Base-by-base conservation (phyloP, 2,113 vertebrate genomes). In the Brachypodius melanocephalos region DNA sequence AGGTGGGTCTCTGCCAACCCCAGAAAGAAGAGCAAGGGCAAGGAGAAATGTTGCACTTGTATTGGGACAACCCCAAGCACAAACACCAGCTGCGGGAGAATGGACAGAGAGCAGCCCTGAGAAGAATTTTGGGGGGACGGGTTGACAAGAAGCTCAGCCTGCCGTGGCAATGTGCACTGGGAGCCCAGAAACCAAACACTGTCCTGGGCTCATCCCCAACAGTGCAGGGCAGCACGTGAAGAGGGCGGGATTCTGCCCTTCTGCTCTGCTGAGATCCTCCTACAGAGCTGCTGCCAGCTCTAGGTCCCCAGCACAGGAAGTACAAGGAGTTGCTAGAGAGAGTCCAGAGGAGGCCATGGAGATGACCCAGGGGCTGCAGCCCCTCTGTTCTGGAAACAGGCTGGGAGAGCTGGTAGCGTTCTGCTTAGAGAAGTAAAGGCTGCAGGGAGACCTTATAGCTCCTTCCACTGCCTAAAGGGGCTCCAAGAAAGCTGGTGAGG, bases 81-180 rank as follows among this genome's bases (percentile, higher is more conserved):
- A 72, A 72, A 57, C 31, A 52, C n/a, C 15, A 9, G 9, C 21
- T 49, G 20, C 17, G 8, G 19, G 5, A 46, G 42, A 55, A 57
- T 26, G 57, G 57, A 34, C 48, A 8, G 34, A 48, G 42, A 36
- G 31, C 34, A 79, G 66, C 14, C 29, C 57, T 17, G 48, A 12
- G 40, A 69, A 87, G 24, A 8, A 48, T 29, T 6, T 32, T 46
- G 6, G 19, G n/a, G 8, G 4, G 5, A 16, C 31, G 40, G 34
- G 17, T 17, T 49, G 42, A 72, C 49, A 55, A n/a, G n/a, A 52
- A 63, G 48, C 20, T 79, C 66, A 79, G 14, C 34, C 7, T 7
- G 49, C 43, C 1, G 0, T 40, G 25, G 65, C 16, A 48, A 12
- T 0, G 0, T 69, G 63, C 28, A 34, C 24, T 34, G 29, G 19